Base-by-base conservation (phyloP, 2,797 vertebrate species). In the Linurgus olivaceus region DNA sequence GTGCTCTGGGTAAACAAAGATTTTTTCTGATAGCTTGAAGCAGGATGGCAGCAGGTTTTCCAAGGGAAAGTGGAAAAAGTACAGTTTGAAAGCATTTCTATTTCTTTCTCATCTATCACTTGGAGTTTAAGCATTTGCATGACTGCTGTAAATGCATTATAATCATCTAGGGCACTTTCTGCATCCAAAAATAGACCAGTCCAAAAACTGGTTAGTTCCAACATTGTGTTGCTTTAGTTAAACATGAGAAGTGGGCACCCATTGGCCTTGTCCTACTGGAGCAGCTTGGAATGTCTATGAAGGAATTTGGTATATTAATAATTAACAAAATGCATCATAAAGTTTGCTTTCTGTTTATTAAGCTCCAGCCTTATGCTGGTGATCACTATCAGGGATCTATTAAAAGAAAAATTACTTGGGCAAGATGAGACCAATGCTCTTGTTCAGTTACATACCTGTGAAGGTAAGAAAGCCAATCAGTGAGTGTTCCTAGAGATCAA, bases 401-500 rank as follows among this genome's bases (percentile, higher is more conserved):
- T 57, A 61, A 50, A 89, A 74, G 67, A 72, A 68, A 77, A 90
- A 65, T 44, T 58, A 83, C 58, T 78, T 61, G 38, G 78, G 79
- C 68, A 45, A 45, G 61, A n/a, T 55, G 65, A 93, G 55, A 52
- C 52, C 50, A 57, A 4, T 47, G 47, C 35, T 91, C 3, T 72
- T 75, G 58, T 74, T 91, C 59, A 45, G 25, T 65, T 42, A 28
- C 35, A 72, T 83, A 65, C 65, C 50, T 57, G 48, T 24, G 65
- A 72, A 68, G 47, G 90, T 45, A 26, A 55, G 79, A 78, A 86
- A 57, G 42, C 51, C 2, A 18, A 2, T 19, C 75, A 93, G 51
- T 62, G 62, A 88, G 57, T 17, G 7, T 85, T 91, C 37, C 75
- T 90, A 25, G 84, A 91, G 75, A 88, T 95, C 82, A 86, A 93